A percentile compares a stretch with the other conserved stretches of the same genome.
Evolutionary conservation across 1,140 invertebrate species (phyloP).

Genomic region (Lutraria rhynchaena): DNA sequence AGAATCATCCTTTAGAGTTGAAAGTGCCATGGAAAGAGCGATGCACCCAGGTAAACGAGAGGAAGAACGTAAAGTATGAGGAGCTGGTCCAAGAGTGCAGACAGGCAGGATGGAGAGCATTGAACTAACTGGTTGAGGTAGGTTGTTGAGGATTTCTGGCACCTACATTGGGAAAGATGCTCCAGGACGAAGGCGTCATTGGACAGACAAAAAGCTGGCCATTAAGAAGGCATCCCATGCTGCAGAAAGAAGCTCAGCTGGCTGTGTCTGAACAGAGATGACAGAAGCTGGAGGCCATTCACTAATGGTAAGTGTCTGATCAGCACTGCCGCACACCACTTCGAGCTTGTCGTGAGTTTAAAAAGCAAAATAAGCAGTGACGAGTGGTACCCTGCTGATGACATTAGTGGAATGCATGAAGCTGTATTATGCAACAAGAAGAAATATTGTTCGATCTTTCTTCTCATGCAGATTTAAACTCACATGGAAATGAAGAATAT

Average conservation of each 20-base stretch:
- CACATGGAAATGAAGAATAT: too few relatives aligned
- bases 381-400: not conserved
- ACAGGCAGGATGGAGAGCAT: conserved; percentile 2
- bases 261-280: conserved; percentile 10
- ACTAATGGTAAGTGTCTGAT: conserved; percentile 24
- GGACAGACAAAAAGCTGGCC: not conserved
- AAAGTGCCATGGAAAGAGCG: not conserved
- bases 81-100: not conserved
- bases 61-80: not conserved
- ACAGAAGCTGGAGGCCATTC: conserved; percentile 22
- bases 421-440: too few relatives aligned
- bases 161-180: conserved; percentile 3
- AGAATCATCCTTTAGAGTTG: not conserved
- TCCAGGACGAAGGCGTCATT: conserved; percentile 6
- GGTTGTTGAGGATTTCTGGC: conserved; percentile 13
- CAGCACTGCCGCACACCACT: too few relatives aligned
- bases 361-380: conserved; percentile 22
- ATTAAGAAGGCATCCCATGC: conserved; percentile 6
- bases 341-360: conserved; percentile 20
- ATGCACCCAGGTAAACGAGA: not conserved
- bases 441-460: too few relatives aligned
- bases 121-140: conserved; percentile 7
- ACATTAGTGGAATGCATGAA: not conserved
- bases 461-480: too few relatives aligned
- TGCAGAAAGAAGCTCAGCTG: conserved; percentile 35